These are phyloP conservation scores for Reticulitermes lucifugus DNA, from an alignment of 2,888 invertebrate species.

Conservation along the genomic window DNA sequence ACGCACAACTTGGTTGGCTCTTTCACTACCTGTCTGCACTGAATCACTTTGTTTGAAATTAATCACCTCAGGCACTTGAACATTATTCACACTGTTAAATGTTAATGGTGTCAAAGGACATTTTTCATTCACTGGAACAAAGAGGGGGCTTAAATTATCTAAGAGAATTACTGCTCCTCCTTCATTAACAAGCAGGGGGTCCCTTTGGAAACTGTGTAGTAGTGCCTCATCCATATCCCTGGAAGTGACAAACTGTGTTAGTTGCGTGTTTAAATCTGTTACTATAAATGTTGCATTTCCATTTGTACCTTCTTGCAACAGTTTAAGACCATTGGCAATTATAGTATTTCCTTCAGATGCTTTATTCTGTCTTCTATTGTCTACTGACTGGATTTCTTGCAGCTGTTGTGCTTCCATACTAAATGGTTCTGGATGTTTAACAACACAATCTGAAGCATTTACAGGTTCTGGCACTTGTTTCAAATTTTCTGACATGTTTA, in stretches of 20 bases:
- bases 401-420: not conserved
- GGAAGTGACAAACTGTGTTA: not conserved
- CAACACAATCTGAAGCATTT: not conserved
- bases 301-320: not conserved
- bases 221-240: not conserved
- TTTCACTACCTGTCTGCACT: not conserved
- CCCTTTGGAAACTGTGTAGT: not conserved
- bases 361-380: not conserved
- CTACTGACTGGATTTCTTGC: not conserved
- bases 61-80: not conserved
- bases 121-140: not conserved
- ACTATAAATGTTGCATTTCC: constrained; percentile 1
- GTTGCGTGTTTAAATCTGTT: not conserved
- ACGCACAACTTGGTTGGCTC: not conserved
- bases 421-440: not conserved
- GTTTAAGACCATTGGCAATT: not conserved
- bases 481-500: not conserved
- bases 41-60: not conserved
- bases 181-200: not conserved
- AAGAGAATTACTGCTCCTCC: not conserved
- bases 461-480: not conserved
- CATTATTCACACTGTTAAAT: not conserved
- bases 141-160: not conserved
- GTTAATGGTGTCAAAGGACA: too few relatives aligned
- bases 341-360: not conserved